Conservation (phyloP, 2,888 invertebrate genomes). For the Belgica antarctica region DNA sequence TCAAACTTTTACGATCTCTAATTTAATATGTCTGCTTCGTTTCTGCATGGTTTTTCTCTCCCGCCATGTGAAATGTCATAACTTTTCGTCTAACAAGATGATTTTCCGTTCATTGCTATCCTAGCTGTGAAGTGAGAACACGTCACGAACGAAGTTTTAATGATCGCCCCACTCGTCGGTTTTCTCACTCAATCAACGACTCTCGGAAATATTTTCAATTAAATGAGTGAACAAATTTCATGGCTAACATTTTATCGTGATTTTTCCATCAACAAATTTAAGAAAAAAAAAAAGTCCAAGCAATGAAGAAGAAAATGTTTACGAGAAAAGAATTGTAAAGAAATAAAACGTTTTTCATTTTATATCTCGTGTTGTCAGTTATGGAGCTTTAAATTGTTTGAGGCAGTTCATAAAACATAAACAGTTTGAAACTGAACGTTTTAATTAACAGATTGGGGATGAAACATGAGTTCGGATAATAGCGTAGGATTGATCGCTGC, state of each 20-base stretch:
- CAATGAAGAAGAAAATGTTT: no score
- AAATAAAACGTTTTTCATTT: no score
- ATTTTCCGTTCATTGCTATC: background rate
- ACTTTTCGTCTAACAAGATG: background rate
- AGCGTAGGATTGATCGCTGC: no score
- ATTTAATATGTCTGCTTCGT: background rate
- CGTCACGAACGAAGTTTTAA: background rate
- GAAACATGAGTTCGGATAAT: no score
- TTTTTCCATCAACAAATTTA: constrained; percentile 1
- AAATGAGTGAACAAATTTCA: constrained; percentile 20
- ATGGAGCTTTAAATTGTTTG: no score
- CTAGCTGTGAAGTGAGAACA: no score
- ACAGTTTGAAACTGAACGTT: no score
- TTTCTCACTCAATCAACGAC: background rate
- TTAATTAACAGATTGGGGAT: no score
- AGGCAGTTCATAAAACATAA: no score
- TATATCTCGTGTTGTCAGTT: no score
- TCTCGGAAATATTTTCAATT: constrained; percentile 27
- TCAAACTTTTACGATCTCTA: constrained; percentile 9
- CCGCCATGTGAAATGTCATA: background rate
- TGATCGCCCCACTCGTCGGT: background rate
- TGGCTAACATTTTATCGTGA: background rate
- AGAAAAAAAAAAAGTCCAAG: background rate
- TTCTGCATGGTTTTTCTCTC: no score
- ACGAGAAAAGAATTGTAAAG: no score